phyloP scores from a whole-genome alignment of 1,140 invertebrate species.

The Calephelis virginiensis region DNA sequence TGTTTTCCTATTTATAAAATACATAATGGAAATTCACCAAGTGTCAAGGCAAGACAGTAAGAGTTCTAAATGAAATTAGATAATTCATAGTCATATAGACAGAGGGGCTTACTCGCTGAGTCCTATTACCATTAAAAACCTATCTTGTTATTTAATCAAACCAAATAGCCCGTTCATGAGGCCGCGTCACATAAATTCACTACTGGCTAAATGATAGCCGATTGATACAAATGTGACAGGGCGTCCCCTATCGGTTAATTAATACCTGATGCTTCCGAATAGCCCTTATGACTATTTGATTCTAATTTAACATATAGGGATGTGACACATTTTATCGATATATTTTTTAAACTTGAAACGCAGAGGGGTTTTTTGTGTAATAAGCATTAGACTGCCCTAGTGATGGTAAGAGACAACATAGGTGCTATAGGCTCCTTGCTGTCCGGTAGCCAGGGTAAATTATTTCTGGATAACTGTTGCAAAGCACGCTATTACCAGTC shows the following conservation, averaged over 20 bases:
- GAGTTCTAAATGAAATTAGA: no score
- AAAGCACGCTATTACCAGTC: no score
- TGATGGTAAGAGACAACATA: no score
- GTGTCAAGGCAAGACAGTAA: no score
- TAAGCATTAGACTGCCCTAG: no score
- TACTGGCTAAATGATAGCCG: slow-evolving; percentile 9
- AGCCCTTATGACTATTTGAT: slow-evolving; percentile 15
- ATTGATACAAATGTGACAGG: slow-evolving; percentile 18
- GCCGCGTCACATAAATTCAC: slow-evolving; percentile 1
- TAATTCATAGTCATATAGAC: not conserved
- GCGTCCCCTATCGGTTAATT: slow-evolving; percentile 14
- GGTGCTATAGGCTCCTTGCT: no score
- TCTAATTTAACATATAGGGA: slow-evolving; percentile 1
- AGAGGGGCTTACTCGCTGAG: not conserved
- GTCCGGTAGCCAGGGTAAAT: no score
- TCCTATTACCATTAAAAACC: not conserved
- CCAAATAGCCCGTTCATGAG: slow-evolving; percentile 10
- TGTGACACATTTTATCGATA: slow-evolving; percentile 4
- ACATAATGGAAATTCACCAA: no score
- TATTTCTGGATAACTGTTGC: no score
- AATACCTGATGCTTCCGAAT: slow-evolving; percentile 11
- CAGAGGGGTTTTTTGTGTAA: no score
- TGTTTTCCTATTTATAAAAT: no score
- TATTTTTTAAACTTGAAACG: not conserved
- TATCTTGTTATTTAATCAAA: slow-evolving; percentile 10